Conservation (phyloP, 2,797 vertebrate genomes). For the Denticeps clupeoides region DNA sequence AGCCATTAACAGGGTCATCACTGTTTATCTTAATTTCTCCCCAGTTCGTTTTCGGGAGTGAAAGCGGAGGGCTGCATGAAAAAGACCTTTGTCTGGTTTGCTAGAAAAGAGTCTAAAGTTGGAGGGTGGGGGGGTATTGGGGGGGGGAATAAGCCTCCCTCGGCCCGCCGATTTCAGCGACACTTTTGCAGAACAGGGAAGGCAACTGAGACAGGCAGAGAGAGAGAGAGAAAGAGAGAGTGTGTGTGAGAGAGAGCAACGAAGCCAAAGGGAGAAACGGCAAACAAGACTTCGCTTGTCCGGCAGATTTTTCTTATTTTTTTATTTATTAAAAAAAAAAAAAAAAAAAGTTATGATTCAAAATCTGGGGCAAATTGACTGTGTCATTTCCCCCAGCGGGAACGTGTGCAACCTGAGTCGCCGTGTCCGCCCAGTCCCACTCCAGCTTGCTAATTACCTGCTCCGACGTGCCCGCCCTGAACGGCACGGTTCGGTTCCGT, state of each 20-base stretch:
- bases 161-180: too few species aligned
- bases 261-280: constrained; percentile 14
- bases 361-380: background rate
- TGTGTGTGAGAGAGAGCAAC: background rate
- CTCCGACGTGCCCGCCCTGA: background rate
- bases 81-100: too few species aligned
- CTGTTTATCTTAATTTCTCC: too few species aligned
- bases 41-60: too few species aligned
- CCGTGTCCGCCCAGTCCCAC: background rate
- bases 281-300: constrained; percentile 35
- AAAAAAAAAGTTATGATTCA: too few species aligned
- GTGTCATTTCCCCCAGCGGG: background rate
- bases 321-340: too few species aligned
- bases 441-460: background rate
- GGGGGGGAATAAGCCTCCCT: too few species aligned
- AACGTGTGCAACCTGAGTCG: background rate
- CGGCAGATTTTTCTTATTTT: background rate
- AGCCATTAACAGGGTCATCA: background rate
- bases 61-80: too few species aligned
- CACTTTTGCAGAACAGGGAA: too few species aligned
- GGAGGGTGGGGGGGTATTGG: too few species aligned
- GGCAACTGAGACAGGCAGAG: too few species aligned
- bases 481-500: background rate
- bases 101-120: too few species aligned
- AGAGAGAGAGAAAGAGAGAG: background rate